phyloP scores from a whole-genome alignment of 2,797 vertebrate species.

The Anniella stebbinsi region DNA sequence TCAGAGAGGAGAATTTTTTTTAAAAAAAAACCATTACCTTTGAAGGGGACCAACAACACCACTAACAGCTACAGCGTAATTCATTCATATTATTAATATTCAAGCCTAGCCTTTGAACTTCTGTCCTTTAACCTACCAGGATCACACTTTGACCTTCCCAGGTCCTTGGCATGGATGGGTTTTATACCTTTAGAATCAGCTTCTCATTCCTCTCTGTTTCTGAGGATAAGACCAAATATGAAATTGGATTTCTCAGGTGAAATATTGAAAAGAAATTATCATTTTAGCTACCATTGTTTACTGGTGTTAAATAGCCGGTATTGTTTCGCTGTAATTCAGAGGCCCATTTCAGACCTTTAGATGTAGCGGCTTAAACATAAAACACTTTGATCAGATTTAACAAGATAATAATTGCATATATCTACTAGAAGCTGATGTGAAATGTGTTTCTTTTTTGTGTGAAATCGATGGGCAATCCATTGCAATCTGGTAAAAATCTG shows the following conservation, averaged over 20 bases:
- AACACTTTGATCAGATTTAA: constrained; percentile 69
- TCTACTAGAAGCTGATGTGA: constrained; percentile 31
- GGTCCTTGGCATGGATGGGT: constrained; percentile 75
- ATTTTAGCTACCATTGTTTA: constrained; percentile 63
- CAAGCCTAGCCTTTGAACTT: constrained; percentile 62
- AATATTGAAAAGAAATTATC: constrained; percentile 67
- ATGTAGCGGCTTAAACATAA: constrained; percentile 58
- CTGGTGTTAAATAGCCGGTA: constrained; percentile 63
- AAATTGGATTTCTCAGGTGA: constrained; percentile 71
- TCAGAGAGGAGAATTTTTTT: constrained; percentile 40
- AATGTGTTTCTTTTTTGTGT: constrained; percentile 63
- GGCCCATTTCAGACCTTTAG: constrained; percentile 53
- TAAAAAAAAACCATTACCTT: constrained; percentile 55
- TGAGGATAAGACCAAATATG: constrained; percentile 34
- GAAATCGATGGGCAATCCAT: constrained; percentile 54
- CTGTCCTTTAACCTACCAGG: not conserved
- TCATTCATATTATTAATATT: constrained; percentile 61
- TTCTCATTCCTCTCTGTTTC: constrained; percentile 63
- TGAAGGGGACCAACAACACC: not conserved
- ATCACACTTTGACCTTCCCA: constrained; percentile 50
- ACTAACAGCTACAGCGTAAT: not conserved
- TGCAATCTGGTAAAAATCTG: constrained; percentile 52
- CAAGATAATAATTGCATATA: constrained; percentile 62
- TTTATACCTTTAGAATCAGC: constrained; percentile 64
- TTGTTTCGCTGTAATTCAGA: constrained; percentile 57